Base-by-base conservation (phyloP, 2,797 vertebrate species). In the Vireo griseus region DNA sequence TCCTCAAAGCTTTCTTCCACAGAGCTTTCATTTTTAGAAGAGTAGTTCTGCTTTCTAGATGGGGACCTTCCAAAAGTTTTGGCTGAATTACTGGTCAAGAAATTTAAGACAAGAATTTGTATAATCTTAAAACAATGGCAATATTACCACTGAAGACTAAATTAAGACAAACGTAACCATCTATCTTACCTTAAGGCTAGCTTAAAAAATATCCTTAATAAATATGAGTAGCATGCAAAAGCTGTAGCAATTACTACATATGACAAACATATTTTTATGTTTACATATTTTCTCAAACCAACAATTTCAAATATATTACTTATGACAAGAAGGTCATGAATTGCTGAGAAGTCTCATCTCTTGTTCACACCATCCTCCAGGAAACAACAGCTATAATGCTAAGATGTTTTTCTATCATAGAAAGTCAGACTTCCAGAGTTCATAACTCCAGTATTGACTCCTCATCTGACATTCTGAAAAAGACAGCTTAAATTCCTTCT, bases 1-100 rank as follows among this genome's bases (percentile, higher is more conserved):
- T 99, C 99, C 97, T 99, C 99, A 81, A 99, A 99, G 94, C 98
- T 99, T 98, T 99, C 99, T 62, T 99, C 99, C 68, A 97, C 96
- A 55, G 97, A 97, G 85, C 94, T 98, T 59, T 99, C 99, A 50
- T 96, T 92, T 97, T 98, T 99, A 92, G 97, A 96, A 68, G 97
- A 94, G 79, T 98, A 97, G 62, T 78, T 92, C 17, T 94, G 96
- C 94, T 99, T 99, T 88, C 99, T 98, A 57, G 92, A 95, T 66
- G 97, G 98, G 20, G 96, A 98, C 84, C 99, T 98, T 55, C 97
- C 98, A 54, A 96, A 97, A 63, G 59, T 96, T 97, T 99, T 99
- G 88, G 98, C 99, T 99, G 98, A 96, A 92, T 54, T 85, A 81
- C 13, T 26, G 31, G 96, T 98, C 96, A 98, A 98, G 98, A 96